phyloP scores from a whole-genome alignment of 2,113 vertebrate genomes.

The Taxidea taxus region DNA sequence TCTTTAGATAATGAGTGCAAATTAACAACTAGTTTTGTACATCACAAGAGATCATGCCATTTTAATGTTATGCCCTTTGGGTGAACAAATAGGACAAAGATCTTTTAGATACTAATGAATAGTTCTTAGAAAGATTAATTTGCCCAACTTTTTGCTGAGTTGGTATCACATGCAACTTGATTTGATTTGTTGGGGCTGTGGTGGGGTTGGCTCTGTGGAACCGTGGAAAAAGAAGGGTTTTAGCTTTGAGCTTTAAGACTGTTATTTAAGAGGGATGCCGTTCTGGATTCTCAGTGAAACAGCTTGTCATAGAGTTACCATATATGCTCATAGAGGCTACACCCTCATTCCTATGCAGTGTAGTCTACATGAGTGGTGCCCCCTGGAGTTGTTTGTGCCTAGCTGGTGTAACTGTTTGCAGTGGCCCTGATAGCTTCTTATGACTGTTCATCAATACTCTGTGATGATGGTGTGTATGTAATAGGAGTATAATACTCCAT shows the following conservation, averaged over 20 bases:
- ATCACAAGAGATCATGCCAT: slow-evolving; percentile 84
- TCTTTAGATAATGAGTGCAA: slow-evolving; percentile 86
- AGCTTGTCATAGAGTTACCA: neutral
- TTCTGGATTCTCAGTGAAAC: neutral
- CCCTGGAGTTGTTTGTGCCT: neutral
- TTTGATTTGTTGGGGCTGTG: slow-evolving; percentile 22
- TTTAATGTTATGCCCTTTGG: slow-evolving; percentile 87
- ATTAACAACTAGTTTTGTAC: slow-evolving; percentile 85
- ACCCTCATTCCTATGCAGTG: neutral
- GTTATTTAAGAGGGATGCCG: neutral
- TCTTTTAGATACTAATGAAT: slow-evolving; percentile 86
- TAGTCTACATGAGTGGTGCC: neutral
- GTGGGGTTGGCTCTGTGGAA: neutral
- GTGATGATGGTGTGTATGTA: neutral
- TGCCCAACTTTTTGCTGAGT: slow-evolving; percentile 75
- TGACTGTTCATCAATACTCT: neutral
- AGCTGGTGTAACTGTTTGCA: neutral
- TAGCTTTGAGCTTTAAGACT: neutral
- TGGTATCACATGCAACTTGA: slow-evolving; percentile 66
- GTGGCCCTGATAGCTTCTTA: neutral
- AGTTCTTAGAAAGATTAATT: slow-evolving; percentile 83
- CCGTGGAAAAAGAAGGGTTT: slow-evolving; percentile 9
- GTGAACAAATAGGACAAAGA: slow-evolving; percentile 76
- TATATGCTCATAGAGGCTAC: neutral
- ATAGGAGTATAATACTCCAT: neutral